Base-by-base conservation (phyloP, 2,113 vertebrate species). In the Clarias gariepinus region DNA sequence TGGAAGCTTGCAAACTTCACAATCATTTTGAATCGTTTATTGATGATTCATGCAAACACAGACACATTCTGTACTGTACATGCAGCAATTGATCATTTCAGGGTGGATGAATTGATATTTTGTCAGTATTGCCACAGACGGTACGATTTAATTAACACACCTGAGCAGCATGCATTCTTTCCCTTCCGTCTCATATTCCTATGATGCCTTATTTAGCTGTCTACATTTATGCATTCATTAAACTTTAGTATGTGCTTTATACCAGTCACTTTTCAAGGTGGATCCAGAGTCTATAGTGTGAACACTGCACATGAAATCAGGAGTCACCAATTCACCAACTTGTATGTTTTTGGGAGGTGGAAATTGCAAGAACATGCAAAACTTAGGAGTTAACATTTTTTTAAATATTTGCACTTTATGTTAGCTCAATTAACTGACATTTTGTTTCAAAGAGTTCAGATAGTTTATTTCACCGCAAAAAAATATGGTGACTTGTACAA, bases 51-150 rank as follows among this genome's bases (percentile, higher is more conserved):
- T 25, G 57, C 66, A 82, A n/a, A 74, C 33, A 64, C 57, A 16
- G 30, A 6, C 23, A 68, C 41, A 47, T 47, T 47, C 6, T 47
- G 3, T 52, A 15, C 6, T 47, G 3, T 52, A 15, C 23, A 66
- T 28, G 36, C 16, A 68, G 18, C 81, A 64, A 53, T 53, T 66
- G 4, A 82, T 18, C 21, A 19, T 1, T 68, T 5, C 8, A 52
- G 60, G n/a, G 41, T 21, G 57, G 23, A 79, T 6, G 18, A 78
- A 63, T 9, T n/a, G 77, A 19, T 41, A 52, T 64, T 61, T 18
- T 18, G 91, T 88, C 91, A 92, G 84, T 89, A 92, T 94, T 91
- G 90, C 93, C 92, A 95, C 94, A 92, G 94, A 90, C 94, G 94
- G 93, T 91, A 92, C 87, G 85, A 90, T 92, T 92, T 84, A 85